Conservation (phyloP, 2,888 invertebrate species). For the Agriopis aurantiaria region DNA sequence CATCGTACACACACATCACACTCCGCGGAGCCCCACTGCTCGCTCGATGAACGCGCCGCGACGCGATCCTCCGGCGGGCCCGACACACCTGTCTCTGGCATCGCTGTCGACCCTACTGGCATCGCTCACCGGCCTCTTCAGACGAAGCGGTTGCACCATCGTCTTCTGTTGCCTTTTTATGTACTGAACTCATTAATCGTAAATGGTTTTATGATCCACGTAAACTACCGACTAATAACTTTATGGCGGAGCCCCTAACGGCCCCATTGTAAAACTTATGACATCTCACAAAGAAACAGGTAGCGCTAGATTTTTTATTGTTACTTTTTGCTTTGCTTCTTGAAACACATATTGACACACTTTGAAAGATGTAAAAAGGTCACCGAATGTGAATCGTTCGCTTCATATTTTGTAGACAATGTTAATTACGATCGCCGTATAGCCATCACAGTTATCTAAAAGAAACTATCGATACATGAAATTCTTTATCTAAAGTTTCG, state of each 20-base stretch:
- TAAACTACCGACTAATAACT: constrained; percentile 67
- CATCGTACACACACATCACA: constrained; percentile 92
- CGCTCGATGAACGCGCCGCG: constrained; percentile 75
- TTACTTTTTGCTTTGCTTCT: constrained; percentile 59
- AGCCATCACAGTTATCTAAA: constrained; percentile 1
- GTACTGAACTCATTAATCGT: constrained; percentile 70
- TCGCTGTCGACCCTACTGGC: constrained; percentile 73
- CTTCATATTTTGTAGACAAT: constrained; percentile 58
- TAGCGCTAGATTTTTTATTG: constrained; percentile 56
- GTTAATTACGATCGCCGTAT: constrained; percentile 52
- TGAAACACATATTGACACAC: constrained; percentile 71
- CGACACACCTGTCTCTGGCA: constrained; percentile 70
- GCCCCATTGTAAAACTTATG: constrained; percentile 79
- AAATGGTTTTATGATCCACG: constrained; percentile 75
- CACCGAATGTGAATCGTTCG: constrained; percentile 72
- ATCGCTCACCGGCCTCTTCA: constrained; percentile 74
- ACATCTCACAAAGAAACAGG: constrained; percentile 68
- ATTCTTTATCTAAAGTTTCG: neutral
- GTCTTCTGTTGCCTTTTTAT: constrained; percentile 69
- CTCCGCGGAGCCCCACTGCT: constrained; percentile 79
- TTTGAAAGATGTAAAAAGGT: constrained; percentile 72
- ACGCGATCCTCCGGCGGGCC: constrained; percentile 66
- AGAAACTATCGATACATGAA: neutral
- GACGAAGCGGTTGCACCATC: constrained; percentile 72
- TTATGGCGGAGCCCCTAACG: constrained; percentile 83